Conservation (phyloP, 2,888 invertebrate genomes). For the Corythucha ciliata region DNA sequence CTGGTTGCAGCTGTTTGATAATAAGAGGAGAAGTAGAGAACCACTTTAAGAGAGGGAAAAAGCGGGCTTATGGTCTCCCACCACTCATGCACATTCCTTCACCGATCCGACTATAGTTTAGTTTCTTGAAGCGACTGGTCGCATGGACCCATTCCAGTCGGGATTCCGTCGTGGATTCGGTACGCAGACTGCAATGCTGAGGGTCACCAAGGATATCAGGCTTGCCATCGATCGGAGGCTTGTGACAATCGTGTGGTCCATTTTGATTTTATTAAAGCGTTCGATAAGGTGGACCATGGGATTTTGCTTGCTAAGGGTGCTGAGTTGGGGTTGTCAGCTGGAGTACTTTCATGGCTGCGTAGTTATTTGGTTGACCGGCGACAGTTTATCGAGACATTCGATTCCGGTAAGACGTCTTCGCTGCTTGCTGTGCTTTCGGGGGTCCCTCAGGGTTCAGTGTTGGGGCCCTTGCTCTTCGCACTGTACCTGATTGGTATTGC, state of each 20-base stretch:
- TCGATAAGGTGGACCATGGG: not conserved
- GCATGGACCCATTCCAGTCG: not conserved
- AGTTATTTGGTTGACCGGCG: not conserved
- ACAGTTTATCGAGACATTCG: not conserved
- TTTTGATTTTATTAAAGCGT: too few relatives aligned
- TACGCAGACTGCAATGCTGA: not conserved
- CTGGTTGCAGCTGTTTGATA: too few relatives aligned
- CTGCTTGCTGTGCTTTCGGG: not conserved
- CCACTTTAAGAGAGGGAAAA: too few relatives aligned
- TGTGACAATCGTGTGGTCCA: not conserved
- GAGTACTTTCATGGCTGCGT: too few relatives aligned
- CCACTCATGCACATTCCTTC: too few relatives aligned
- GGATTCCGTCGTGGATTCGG: not conserved
- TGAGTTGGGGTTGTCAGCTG: not conserved
- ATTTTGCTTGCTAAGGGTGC: not conserved
- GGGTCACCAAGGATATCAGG: not conserved
- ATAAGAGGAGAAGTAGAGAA: too few relatives aligned
- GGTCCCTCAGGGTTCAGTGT: not conserved
- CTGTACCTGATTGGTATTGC: not conserved
- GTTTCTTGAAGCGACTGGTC: not conserved
- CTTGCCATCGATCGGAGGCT: not conserved
- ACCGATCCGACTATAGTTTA: too few relatives aligned
- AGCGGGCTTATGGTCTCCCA: too few relatives aligned
- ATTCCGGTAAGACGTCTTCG: not conserved
- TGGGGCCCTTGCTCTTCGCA: not conserved